Base-by-base conservation (phyloP, 2,797 vertebrate genomes). In the Macropus fuliginosus region DNA sequence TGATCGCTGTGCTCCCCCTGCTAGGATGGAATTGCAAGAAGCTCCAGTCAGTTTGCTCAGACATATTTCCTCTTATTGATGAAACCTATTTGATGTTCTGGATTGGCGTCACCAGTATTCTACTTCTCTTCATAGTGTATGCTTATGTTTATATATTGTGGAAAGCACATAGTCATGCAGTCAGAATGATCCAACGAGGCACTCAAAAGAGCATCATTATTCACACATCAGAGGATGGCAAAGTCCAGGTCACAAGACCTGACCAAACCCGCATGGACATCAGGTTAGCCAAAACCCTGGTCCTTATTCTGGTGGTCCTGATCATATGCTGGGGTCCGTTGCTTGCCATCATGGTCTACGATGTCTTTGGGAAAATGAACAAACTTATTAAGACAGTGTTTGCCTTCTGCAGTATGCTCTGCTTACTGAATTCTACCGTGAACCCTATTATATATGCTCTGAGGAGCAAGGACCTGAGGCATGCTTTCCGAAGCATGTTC, bases 11-110 rank as follows among this genome's bases (percentile, higher is more conserved):
- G 98, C 99, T 99, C 98, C 99, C 99, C 91, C 99, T 99, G 96
- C 99, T 99, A 3, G 99, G 99, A 97, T 99, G 99, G 99, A 99
- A 99, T 99, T 99, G 99, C 99, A 99, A 99, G 98, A 99, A 99
- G 29, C 99, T 99, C 97, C 99, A 99, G 13, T 99, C 99, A 0
- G 99, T 99, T 91, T 99, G 99, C 98, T 99, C 99, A 5, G 99
- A 99, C 98, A 99, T 99, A 97, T 99, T 99, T 98, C 99, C 99
- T 0, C 99, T 99, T 97, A 99, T 99, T 0, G 99, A 99, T 0
- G 99, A 99, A 98, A 99, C 99, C 27, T 99, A 99, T 98, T 98
- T 99, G 98, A 99, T 99, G 99, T 99, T 99, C 99, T 99, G 99
- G 99, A 99, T 99, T 0, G 99, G 99, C 54, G 99, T 99, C 94